These are phyloP conservation scores for Catostomus latipinnis DNA, from an alignment of 2,797 vertebrate genomes.

Conservation along the genomic window DNA sequence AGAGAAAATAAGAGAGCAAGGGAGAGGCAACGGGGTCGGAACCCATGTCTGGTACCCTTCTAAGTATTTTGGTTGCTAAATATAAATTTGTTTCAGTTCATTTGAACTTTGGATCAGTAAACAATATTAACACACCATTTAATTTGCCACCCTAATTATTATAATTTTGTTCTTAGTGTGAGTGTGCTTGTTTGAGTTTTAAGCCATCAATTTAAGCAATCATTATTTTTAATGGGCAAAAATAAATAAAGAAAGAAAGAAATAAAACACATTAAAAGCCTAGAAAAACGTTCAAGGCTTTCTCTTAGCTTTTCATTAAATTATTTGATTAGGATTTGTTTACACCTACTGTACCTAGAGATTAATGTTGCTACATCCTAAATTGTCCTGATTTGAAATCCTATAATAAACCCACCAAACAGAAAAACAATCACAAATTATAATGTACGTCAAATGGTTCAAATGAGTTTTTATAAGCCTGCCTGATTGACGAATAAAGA, in stretches of 20 bases:
- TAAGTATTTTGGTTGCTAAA: background rate
- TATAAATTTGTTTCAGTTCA: background rate
- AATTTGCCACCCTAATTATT: too few species aligned
- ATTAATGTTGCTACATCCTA: background rate
- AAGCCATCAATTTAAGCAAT: too few species aligned
- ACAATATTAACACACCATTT: background rate
- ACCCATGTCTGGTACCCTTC: background rate
- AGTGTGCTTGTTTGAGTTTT: too few species aligned
- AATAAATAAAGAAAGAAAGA: too few species aligned
- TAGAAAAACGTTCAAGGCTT: too few species aligned
- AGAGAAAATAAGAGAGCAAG: background rate
- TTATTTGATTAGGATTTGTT: background rate
- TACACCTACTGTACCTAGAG: background rate
- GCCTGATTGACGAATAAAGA: background rate
- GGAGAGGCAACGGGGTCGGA: background rate
- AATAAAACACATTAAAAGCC: too few species aligned
- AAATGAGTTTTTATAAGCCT: background rate
- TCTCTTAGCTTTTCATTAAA: background rate
- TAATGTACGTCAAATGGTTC: background rate
- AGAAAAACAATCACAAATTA: background rate
- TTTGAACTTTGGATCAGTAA: background rate
- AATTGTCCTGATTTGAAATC: constrained; percentile 6
- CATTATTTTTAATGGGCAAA: too few species aligned
- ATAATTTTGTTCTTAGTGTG: too few species aligned
- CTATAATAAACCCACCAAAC: background rate